These are phyloP conservation scores for Palythoa grandiflora DNA, from an alignment of 92 coral and sea anemone genomes.

Conservation along the genomic window DNA sequence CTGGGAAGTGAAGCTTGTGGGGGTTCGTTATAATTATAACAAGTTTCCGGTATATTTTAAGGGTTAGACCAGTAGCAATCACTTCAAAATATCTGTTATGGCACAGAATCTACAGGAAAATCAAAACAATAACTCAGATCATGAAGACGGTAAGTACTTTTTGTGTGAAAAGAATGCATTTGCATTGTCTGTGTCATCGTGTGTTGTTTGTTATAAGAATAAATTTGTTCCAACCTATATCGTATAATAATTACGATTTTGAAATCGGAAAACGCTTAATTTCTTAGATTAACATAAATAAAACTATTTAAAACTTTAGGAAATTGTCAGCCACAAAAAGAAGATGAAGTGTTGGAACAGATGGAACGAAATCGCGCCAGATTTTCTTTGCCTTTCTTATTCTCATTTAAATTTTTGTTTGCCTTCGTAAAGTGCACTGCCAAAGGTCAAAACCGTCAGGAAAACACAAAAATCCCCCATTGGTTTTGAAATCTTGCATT, in stretches of 20 bases:
- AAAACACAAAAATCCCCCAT: too few relatives aligned
- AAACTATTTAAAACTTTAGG: not conserved
- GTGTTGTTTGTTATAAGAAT: too few relatives aligned
- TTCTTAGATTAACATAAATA: not conserved
- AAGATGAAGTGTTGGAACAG: not conserved
- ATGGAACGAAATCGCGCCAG: not conserved
- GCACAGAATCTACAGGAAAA: slow-evolving; percentile 17
- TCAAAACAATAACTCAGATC: slow-evolving; percentile 5
- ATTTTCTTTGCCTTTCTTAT: not conserved
- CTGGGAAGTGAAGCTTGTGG: not conserved
- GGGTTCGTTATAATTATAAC: not conserved
- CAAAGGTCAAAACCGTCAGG: not conserved
- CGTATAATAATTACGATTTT: not conserved
- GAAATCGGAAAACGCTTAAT: not conserved
- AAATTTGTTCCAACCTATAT: not conserved
- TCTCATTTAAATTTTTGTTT: not conserved
- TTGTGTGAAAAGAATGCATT: not conserved
- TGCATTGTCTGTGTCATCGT: not conserved
- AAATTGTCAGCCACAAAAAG: not conserved
- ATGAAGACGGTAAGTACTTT: slow-evolving; percentile 28
- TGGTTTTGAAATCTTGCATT: too few relatives aligned
- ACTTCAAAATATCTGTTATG: not conserved
- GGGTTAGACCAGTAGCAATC: not conserved
- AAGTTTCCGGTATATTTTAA: not conserved
- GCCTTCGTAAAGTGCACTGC: not conserved